phyloP scores from a whole-genome alignment of 23 tunicate genomes.

The Corella eumyota region DNA sequence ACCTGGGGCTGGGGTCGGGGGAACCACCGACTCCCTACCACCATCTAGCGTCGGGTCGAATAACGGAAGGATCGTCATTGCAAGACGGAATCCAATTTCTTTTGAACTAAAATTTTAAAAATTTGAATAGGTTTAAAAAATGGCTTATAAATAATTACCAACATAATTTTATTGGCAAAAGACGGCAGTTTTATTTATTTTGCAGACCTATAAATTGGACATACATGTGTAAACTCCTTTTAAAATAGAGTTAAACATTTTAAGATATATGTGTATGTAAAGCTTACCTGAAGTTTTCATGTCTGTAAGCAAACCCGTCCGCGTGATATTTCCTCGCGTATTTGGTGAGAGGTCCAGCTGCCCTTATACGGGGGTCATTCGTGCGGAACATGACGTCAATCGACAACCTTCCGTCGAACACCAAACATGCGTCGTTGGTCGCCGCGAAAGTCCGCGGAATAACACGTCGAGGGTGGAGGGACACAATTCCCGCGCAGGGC shows the following conservation, averaged over 20 bases:
- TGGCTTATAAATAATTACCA: too few relatives aligned
- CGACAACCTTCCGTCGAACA: slow-evolving; percentile 84
- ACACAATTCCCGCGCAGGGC: slow-evolving; percentile 47
- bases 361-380: slow-evolving; percentile 65
- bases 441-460: slow-evolving; percentile 56
- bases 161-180: background rate
- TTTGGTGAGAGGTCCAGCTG: slow-evolving; percentile 93
- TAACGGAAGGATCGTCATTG: slow-evolving; percentile 73
- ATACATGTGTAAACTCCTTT: background rate
- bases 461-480: slow-evolving; percentile 75
- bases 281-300: slow-evolving; percentile 52
- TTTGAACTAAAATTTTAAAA: slow-evolving; percentile 51
- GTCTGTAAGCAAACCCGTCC: slow-evolving; percentile 36
- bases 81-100: slow-evolving; percentile 90
- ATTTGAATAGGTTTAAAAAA: slow-evolving; percentile 14
- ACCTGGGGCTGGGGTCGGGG: slow-evolving; percentile 36
- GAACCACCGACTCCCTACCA: slow-evolving; percentile 14
- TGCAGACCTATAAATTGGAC: too few relatives aligned
- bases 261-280: background rate
- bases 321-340: slow-evolving; percentile 88
- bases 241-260: background rate
- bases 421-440: slow-evolving; percentile 77
- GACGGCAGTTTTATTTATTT: background rate
- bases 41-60: slow-evolving; percentile 89
- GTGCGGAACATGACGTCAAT: slow-evolving; percentile 75